Evolutionary conservation across 2,797 vertebrate species (phyloP).

Genomic region (Sphenodon punctatus): DNA sequence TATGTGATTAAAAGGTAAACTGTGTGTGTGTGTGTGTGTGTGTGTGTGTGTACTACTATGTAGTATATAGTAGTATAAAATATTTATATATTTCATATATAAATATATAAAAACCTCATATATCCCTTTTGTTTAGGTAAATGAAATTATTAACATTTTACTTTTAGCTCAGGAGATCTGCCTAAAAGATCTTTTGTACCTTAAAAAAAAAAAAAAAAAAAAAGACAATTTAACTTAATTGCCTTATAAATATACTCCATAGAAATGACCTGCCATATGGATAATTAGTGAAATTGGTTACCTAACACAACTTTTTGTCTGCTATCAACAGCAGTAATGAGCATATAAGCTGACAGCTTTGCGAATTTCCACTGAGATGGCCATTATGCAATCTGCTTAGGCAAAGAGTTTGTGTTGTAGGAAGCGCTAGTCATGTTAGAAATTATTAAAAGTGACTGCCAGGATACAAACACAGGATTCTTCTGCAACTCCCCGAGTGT

Average conservation of each 20-base stretch:
- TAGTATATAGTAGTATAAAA: too few relatives aligned
- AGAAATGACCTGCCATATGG: constrained; percentile 15
- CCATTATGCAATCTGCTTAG: constrained; percentile 32
- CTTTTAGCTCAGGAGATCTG: neutral
- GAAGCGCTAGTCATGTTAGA: neutral
- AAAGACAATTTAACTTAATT: neutral
- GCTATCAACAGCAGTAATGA: neutral
- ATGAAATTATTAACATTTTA: neutral
- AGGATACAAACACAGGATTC: neutral
- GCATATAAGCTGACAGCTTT: neutral
- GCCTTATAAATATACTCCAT: neutral
- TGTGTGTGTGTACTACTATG: too few relatives aligned
- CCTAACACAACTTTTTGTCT: constrained; percentile 12
- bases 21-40: too few relatives aligned
- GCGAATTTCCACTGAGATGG: constrained; percentile 37
- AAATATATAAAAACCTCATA: neutral
- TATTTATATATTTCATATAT: neutral
- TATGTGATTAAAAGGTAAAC: too few relatives aligned
- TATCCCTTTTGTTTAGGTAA: neutral
- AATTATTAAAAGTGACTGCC: neutral
- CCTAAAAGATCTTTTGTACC: constrained; percentile 7
- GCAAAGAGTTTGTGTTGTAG: constrained; percentile 31
- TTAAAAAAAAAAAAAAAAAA: neutral
- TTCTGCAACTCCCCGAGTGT: neutral
- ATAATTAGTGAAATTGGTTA: constrained; percentile 24